These are phyloP conservation scores for Cuculus canorus DNA, from an alignment of 2,797 vertebrate genomes.

Conservation along the genomic window DNA sequence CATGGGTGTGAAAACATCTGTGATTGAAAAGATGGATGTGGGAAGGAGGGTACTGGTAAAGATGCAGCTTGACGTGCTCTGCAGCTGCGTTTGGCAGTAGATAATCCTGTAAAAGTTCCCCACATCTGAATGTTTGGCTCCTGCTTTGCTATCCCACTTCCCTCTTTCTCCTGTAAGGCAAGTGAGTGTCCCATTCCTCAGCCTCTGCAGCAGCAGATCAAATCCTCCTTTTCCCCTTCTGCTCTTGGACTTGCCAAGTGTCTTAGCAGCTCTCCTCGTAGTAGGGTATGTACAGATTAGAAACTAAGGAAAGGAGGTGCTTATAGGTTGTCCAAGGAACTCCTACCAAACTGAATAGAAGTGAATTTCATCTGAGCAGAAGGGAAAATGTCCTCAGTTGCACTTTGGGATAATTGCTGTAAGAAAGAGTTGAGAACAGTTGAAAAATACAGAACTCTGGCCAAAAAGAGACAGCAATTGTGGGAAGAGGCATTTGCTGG, in stretches of 20 bases:
- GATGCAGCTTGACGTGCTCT: background rate
- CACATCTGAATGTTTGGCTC: background rate
- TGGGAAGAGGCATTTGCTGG: slow-evolving; percentile 21
- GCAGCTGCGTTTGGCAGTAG: background rate
- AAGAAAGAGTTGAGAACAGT: slow-evolving; percentile 27
- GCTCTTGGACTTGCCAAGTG: background rate
- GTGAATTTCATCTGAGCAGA: slow-evolving; percentile 40
- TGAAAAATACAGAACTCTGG: slow-evolving; percentile 42
- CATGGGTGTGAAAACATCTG: background rate
- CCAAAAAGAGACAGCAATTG: slow-evolving; percentile 29
- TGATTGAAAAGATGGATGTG: background rate
- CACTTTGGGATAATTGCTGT: slow-evolving; percentile 40
- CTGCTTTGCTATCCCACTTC: background rate
- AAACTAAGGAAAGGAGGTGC: background rate
- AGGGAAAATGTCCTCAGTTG: slow-evolving; percentile 39
- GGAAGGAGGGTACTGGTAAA: background rate
- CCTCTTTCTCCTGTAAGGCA: background rate
- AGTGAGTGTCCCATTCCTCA: background rate
- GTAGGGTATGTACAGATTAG: background rate
- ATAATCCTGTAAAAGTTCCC: background rate
- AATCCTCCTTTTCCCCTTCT: background rate
- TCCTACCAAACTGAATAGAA: background rate
- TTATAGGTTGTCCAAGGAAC: background rate
- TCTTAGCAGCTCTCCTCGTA: background rate
- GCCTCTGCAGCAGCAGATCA: background rate